Base-by-base conservation (phyloP, 2,797 vertebrate genomes). In the Trichosurus vulpecula region DNA sequence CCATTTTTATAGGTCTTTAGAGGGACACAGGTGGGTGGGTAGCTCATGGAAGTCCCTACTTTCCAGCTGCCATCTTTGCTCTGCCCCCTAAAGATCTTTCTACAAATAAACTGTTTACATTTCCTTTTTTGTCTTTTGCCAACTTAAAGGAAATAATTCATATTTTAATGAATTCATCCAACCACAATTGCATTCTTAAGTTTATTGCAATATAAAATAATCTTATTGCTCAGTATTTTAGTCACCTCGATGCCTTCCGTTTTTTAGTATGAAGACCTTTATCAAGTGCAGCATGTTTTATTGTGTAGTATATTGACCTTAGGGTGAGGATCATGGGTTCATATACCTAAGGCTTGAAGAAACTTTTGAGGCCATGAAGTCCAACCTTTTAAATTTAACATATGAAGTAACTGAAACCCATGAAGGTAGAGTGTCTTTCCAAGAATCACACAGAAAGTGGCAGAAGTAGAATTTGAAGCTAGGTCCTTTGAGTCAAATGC, bases 141-240 rank as follows among this genome's bases (percentile, higher is more conserved):
- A 94, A 31, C 91, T 61, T 94, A 92, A 57, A 3, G 19, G 54
- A 91, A 95, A 90, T 27, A 93, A n/a, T 55, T 3, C 47, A 92
- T 92, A 54, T 94, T 56, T 81, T 47, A 92, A 91, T n/a, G 35
- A 93, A 74, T 93, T 29, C 92, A 92, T 92, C 1, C n/a, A n/a
- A 6, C 51, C 14, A 92, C 6, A 93, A 19, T 90, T 93, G 95
- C 58, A 52, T 56, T 94, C 10, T 55, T 57, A 95, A 92, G 56
- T 6, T 81, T 30, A n/a, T n/a, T n/a, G 14, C 16, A 66, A 66
- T 66, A 74, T 74, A 74, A 8, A 47, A 47, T 25, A 81, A 47
- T 47, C 8, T 47, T 11, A 47, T 81, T 47, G 66, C 16, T 22
- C 66, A 25, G n/a, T 41, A 19, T 66, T 66, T 66, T 66, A 74